These are phyloP conservation scores for Melieria crassipennis DNA, from an alignment of 2,888 invertebrate genomes.

Conservation along the genomic window DNA sequence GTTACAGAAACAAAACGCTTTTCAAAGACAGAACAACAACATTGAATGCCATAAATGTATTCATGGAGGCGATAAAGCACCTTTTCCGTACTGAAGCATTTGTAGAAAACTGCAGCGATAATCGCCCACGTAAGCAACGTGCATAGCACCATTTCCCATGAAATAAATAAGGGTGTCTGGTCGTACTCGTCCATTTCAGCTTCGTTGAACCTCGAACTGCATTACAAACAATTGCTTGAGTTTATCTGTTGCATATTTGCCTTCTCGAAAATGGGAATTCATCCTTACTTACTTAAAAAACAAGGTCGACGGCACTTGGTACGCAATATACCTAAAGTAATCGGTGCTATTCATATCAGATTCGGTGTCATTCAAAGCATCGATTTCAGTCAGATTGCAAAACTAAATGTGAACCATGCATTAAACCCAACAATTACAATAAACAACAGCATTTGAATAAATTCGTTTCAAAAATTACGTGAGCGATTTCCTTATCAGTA, in stretches of 20 bases:
- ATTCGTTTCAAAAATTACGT: conserved; percentile 27
- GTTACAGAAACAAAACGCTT: neutral
- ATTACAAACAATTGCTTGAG: neutral
- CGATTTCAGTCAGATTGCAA: conserved; percentile 32
- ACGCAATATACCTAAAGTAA: neutral
- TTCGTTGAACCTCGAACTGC: conserved; percentile 25
- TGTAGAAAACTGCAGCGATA: conserved; percentile 48
- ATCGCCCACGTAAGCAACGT: conserved; percentile 49
- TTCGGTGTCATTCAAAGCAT: conserved; percentile 23
- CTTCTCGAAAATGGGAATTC: neutral
- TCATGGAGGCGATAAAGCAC: conserved; percentile 35
- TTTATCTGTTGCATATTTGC: too few species aligned
- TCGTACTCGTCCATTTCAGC: conserved; percentile 30
- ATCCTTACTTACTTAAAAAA: conserved; percentile 48
- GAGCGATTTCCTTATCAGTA: conserved; percentile 35
- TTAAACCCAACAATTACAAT: too few species aligned
- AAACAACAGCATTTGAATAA: too few species aligned
- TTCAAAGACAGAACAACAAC: neutral
- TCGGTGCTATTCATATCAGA: conserved; percentile 10
- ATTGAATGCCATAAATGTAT: too few species aligned
- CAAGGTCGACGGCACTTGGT: conserved; percentile 52
- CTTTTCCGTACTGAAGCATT: conserved; percentile 48
- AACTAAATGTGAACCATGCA: neutral
- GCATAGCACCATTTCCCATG: conserved; percentile 52
- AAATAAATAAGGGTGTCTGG: conserved; percentile 41